A percentile compares a stretch with the other conserved stretches of the same genome.
These are phyloP conservation scores for Brenthis hecate DNA, from an alignment of 2,888 invertebrate species.

Conservation along the genomic window DNA sequence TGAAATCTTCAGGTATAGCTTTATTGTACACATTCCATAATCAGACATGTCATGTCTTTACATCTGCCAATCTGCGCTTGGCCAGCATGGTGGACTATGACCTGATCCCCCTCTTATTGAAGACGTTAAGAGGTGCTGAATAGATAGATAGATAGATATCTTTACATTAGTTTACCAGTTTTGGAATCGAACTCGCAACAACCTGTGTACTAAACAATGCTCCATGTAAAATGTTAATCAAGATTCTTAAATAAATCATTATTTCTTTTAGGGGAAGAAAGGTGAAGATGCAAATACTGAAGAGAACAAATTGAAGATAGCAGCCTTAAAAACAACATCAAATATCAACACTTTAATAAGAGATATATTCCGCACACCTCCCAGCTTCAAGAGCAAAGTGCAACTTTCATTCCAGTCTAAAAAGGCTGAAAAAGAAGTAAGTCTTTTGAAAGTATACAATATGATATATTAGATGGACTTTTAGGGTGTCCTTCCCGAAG, in stretches of 20 bases:
- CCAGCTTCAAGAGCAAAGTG: constrained; percentile 93
- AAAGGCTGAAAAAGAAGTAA: constrained; percentile 69
- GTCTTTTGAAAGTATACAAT: constrained; percentile 13
- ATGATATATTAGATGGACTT: neutral
- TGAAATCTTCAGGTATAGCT: no score
- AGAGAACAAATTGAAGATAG: constrained; percentile 89
- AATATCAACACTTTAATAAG: constrained; percentile 96
- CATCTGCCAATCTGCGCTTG: no score
- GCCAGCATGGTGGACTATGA: no score
- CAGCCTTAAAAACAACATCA: constrained; percentile 93
- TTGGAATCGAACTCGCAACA: no score
- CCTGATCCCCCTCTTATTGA: no score
- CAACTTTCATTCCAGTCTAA: constrained; percentile 86
- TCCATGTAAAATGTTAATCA: neutral
- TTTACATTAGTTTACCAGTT: no score
- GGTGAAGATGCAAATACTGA: constrained; percentile 88
- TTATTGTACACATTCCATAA: no score
- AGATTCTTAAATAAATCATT: constrained; percentile 38
- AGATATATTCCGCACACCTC: constrained; percentile 96
- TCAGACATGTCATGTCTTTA: no score
- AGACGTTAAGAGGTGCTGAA: no score
- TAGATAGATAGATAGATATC: no score
- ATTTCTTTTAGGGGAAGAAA: constrained; percentile 83
- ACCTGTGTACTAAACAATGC: no score
- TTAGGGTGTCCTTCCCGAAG: neutral